Evolutionary conservation across 2,888 invertebrate species (phyloP), one percentile per base, ranked within the genome.

Genomic region (Drosophila atripex): DNA sequence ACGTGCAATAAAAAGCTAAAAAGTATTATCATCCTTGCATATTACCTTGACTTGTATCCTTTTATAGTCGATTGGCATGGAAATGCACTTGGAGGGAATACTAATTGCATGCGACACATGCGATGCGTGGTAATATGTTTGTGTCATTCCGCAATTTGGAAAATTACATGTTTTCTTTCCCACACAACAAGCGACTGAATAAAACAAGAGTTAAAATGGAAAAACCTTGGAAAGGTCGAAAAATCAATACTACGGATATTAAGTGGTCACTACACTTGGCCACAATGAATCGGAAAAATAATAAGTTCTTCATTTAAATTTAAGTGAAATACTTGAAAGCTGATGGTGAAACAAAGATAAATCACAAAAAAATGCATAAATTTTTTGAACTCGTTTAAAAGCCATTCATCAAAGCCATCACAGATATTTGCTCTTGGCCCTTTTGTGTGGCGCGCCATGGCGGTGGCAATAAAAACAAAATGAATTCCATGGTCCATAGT

Each of bases 61-160:
- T 65, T 80, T 80, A 80, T 80, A 65, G 50, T 45, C 64, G 64
- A 51, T 35, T 74, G 75, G 71, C 87, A 80, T 66, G 79, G 63
- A 50, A 80, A 49, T 14, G 59, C 71, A 52, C 57, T 55, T 32
- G 51, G 45, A 60, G 61, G 54, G 59, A 47, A 56, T 79, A 61
- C 78, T 74, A 53, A 80, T 87, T 86, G 71, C 23, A 64, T 66
- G 41, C 8, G 52, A 21, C 41, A 35, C 16, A 65, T 25, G 23
- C 30, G 41, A 43, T 14, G 25, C 21, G 28, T 41, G 39, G 39
- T 28, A 14, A 8, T 7, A 25, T 53, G 39, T 18, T 32, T 18
- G 16, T 52, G 38, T 18, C 1, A 21, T 16, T 16, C 18, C 46
- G 23, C 66, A 66, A 88, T 79, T 86, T 72, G 25, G 49, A 45